Evolutionary conservation across 2,888 invertebrate genomes (phyloP), one percentile per base, ranked within the genome.

Genomic region (Pammene fasciana): DNA sequence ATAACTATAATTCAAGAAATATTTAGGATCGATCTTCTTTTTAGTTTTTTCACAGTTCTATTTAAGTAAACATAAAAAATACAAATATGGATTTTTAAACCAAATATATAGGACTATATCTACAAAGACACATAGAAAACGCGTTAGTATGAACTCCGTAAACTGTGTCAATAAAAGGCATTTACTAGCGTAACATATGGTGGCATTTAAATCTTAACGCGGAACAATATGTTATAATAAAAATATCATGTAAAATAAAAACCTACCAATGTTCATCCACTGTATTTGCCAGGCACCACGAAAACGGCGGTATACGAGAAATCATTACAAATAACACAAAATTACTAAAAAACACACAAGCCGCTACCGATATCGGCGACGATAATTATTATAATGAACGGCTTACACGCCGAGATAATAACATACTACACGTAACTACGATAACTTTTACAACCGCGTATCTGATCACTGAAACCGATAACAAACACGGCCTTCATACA

Each of bases 351-450:
- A 26, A 26, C 1, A 26, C 80, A 7, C 9, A 18, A 54, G 36
- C 7, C 55, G 14, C 59, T 11, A 38, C 68, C 52, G 64, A 18
- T 65, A 68, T 52, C 52, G n/a, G 9, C 45, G 52, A 4, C 65
- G 59, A 68, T 65, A 41, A 50, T 65, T 62, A 52, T 48, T 96
- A 95, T 48, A 95, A 84, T 78, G 95, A 60, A 14, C 38, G 57
- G 43, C 64, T 68, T 59, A 68, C 41, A 43, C 54, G 41, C 14
- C n/a, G 54, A 50, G 64, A 68, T 68, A 65, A 68, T 13, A n/a
- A 45, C 11, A 50, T 50, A 38, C 14, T 26, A 43, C 38, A 52
- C 62, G 62, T 62, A 52, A 50, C n/a, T 0, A 50, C n/a, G 16
- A 60, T 14, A 41, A 52, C 6, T 7, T 52, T 41, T 4, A 52